Evolutionary conservation across 2,797 vertebrate genomes (phyloP).

Genomic region (Paramormyrops hopkinsi): DNA sequence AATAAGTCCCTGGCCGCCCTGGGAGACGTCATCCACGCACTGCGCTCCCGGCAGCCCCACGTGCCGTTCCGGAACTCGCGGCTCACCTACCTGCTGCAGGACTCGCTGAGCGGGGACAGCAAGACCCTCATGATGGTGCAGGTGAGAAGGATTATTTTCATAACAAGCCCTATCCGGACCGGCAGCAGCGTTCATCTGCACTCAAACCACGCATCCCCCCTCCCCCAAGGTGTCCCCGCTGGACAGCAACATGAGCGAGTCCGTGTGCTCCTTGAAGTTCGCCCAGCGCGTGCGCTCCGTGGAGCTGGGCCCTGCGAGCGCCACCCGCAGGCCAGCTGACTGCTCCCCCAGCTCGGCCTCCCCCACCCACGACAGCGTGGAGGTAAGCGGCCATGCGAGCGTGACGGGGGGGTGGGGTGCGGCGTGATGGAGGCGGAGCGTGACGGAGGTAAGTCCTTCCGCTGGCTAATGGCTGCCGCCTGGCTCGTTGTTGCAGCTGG

Average conservation of each 20-base stretch:
- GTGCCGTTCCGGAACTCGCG: slow-evolving; percentile 95
- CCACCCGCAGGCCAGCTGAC: slow-evolving; percentile 62
- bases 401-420: neutral
- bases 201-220: neutral
- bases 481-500: slow-evolving; percentile 48
- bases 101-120: slow-evolving; percentile 89
- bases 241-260: slow-evolving; percentile 79
- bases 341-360: slow-evolving; percentile 80
- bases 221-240: slow-evolving; percentile 76
- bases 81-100: slow-evolving; percentile 94
- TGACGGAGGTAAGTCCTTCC: neutral
- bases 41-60: slow-evolving; percentile 80
- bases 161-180: neutral
- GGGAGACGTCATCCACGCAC: slow-evolving; percentile 85
- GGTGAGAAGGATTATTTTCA: slow-evolving; percentile 54
- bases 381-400: slow-evolving; percentile 58
- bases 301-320: slow-evolving; percentile 66
- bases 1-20: slow-evolving; percentile 89
- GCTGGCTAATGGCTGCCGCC: neutral
- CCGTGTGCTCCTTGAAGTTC: slow-evolving; percentile 91
- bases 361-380: slow-evolving; percentile 73
- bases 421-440: neutral
- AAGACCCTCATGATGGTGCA: slow-evolving; percentile 97
- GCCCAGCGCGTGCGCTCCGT: slow-evolving; percentile 86
- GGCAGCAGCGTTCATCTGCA: neutral